Percentiles rank a stretch among this genome's conserved stretches.
These are phyloP conservation scores for Monarcha castaneiventris DNA, from an alignment of 2,113 vertebrate genomes.

Conservation along the genomic window DNA sequence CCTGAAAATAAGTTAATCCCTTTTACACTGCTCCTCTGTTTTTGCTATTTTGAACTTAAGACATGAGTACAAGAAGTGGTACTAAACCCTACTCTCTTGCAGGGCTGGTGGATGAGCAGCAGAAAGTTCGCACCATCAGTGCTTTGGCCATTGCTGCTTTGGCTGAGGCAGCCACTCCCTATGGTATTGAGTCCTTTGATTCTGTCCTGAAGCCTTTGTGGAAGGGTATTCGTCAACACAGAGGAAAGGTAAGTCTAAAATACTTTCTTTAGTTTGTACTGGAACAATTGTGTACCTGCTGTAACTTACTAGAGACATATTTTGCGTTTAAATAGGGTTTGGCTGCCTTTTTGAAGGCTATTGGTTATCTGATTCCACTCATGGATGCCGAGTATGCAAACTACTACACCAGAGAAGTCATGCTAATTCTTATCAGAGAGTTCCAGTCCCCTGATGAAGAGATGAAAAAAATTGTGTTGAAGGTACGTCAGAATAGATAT, in stretches of 20 bases:
- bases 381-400: slow-evolving; percentile 99
- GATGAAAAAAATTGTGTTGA: slow-evolving; percentile 99
- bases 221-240: slow-evolving; percentile 98
- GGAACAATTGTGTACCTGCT: neutral
- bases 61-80: neutral
- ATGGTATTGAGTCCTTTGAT: slow-evolving; percentile 98
- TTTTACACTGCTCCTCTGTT: neutral
- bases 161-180: slow-evolving; percentile 96
- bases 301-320: neutral
- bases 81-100: neutral
- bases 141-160: slow-evolving; percentile 97
- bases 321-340: slow-evolving; percentile 81
- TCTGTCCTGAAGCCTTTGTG: slow-evolving; percentile 97
- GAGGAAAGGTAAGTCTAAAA: slow-evolving; percentile 86
- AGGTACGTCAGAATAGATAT: slow-evolving; percentile 73
- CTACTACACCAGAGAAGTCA: slow-evolving; percentile 98
- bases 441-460: slow-evolving; percentile 99
- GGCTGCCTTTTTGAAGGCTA: slow-evolving; percentile 97
- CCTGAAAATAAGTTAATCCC: neutral
- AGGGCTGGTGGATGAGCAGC: slow-evolving; percentile 98
- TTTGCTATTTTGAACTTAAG: neutral
- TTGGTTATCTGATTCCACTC: slow-evolving; percentile 96
- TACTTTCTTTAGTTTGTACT: neutral
- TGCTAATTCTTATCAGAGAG: slow-evolving; percentile 98
- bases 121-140: slow-evolving; percentile 98